Conservation (phyloP, 2,888 invertebrate species). For the Fragum fragum region DNA sequence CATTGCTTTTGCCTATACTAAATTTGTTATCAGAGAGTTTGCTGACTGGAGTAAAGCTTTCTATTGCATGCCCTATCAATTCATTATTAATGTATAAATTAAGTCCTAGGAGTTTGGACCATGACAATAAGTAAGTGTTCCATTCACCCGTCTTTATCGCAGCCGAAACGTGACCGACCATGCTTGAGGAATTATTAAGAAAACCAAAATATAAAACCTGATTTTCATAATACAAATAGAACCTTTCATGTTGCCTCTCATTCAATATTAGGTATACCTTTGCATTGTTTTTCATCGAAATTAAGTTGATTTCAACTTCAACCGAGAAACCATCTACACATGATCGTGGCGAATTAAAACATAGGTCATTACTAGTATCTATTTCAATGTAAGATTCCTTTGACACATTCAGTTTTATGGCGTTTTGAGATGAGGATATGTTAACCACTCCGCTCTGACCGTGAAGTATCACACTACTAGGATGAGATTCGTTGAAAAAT, state of each 20-base stretch:
- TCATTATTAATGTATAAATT: conserved; percentile 11
- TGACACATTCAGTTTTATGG: neutral
- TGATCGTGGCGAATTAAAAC: neutral
- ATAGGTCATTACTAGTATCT: neutral
- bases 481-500: too few relatives aligned
- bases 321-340: conserved; percentile 18
- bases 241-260: neutral
- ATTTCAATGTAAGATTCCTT: conserved; percentile 25
- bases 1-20: neutral
- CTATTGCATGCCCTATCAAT: neutral
- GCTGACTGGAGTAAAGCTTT: neutral
- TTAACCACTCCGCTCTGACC: conserved; percentile 13
- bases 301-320: conserved; percentile 1
- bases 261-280: conserved; percentile 1
- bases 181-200: neutral
- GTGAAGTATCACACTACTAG: neutral
- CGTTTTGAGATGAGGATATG: neutral
- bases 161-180: neutral
- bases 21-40: neutral
- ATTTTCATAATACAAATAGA: conserved; percentile 27
- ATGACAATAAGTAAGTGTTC: conserved; percentile 12
- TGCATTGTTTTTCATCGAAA: neutral
- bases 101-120: neutral
- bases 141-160: neutral
- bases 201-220: conserved; percentile 23